Evolutionary conservation across 2,888 invertebrate species (phyloP), one percentile per base, ranked within the genome.

Genomic region (Eudasyphora cyanicolor): DNA sequence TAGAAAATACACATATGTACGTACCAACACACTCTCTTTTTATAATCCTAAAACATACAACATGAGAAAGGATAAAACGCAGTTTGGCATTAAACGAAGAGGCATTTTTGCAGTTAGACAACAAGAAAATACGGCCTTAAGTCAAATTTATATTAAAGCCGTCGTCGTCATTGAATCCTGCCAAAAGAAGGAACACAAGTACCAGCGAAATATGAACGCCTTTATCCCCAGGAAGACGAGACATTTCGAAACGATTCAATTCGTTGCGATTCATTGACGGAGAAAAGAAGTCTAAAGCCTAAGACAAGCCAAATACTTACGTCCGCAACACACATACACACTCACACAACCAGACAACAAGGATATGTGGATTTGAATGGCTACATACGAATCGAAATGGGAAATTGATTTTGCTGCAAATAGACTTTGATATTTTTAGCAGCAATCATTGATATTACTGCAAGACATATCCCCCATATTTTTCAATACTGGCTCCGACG

Each of bases 321-420:
- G 51, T 51, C 51, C 67, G 35, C 12, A 21, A 38, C 27, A 12
- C 6, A n/a, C 38, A 5, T 42, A 12, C 32, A 12, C 57, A 21
- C 19, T 54, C 8, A 5, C 8, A 35, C 35, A 54, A 42, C 17
- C 32, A 42, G 35, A 14, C 21, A 12, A 29, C 49, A 45, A 27
- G n/a, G n/a, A n/a, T 38, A 8, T 38, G 38, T 38, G 6, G 35
- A 4, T 38, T 1, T 38, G 38, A 38, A 29, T 8, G 0, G 10
- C 8, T 14, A 51, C 29, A 73, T 49, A 64, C 49, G 49, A 49
- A 21, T 32, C 21, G 49, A 76, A 78, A 78, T 80, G 49, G 76
- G 42, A 84, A 84, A 78, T 84, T 84, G 81, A 81, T 83, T 83
- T 78, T 71, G 49, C 75, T 64, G 54, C 71, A 77, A 80, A 83